phyloP scores from a whole-genome alignment of 2,113 vertebrate species.

The Hippocampus guttulatus region DNA sequence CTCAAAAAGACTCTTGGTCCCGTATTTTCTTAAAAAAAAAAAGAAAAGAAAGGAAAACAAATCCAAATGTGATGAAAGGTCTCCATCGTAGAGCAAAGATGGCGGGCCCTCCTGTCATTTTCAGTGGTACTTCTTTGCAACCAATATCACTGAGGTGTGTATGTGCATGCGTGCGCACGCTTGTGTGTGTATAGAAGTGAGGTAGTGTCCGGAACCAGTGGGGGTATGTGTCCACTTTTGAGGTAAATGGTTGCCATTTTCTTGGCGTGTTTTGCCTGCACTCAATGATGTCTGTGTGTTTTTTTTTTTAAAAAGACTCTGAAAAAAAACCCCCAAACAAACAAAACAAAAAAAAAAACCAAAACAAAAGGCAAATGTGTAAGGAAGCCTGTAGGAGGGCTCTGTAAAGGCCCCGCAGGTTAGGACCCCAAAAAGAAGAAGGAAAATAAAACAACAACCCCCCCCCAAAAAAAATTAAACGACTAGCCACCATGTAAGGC shows the following conservation, averaged over 20 bases:
- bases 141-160: conserved; percentile 55
- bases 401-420: conserved; percentile 58
- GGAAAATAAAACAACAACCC: background rate
- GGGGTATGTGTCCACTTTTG: conserved; percentile 69
- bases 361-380: conserved; percentile 57
- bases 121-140: conserved; percentile 69
- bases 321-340: background rate
- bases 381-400: conserved; percentile 66
- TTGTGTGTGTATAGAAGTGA: conserved; percentile 76
- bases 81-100: conserved; percentile 41
- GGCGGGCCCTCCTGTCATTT: conserved; percentile 75
- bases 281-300: conserved; percentile 53
- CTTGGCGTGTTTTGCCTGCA: conserved; percentile 59
- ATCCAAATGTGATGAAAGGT: conserved; percentile 52
- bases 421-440: conserved; percentile 42
- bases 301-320: background rate
- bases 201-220: conserved; percentile 77
- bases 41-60: conserved; percentile 31
- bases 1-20: conserved; percentile 68
- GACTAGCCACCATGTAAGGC: conserved; percentile 43
- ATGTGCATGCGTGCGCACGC: conserved; percentile 36
- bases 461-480: background rate
- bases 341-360: background rate
- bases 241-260: conserved; percentile 74
- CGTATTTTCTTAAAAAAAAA: conserved; percentile 37